These are phyloP conservation scores for Callyntrura guangdongensis DNA, from an alignment of 2,888 invertebrate species.

Conservation along the genomic window DNA sequence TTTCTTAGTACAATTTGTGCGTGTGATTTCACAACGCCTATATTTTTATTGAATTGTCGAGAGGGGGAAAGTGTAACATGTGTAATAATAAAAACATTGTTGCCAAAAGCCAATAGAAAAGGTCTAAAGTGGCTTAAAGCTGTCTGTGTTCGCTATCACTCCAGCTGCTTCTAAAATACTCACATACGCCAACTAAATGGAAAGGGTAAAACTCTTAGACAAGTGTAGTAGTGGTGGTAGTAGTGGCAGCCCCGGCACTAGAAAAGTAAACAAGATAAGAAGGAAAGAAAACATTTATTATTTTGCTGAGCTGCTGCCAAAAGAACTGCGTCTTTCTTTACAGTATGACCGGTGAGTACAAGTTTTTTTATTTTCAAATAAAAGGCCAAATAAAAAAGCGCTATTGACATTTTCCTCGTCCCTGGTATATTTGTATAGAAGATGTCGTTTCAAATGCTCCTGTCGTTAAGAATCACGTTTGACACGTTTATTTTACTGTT, in stretches of 20 bases:
- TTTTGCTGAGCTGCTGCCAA: not conserved
- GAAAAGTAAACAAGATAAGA: constrained; percentile 53
- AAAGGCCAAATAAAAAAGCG: no score
- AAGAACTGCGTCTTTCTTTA: no score
- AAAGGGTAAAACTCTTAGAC: no score
- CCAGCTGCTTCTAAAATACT: no score
- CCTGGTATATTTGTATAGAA: not conserved
- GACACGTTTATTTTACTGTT: constrained; percentile 32
- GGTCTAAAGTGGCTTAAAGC: not conserved
- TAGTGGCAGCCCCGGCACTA: not conserved
- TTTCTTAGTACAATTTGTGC: no score
- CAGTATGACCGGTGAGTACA: no score
- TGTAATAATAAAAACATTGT: constrained; percentile 28
- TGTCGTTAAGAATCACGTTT: constrained; percentile 20
- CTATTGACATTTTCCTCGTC: no score
- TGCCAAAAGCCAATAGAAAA: not conserved
- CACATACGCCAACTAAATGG: no score
- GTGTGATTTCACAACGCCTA: constrained; percentile 18
- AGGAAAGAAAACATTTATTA: constrained; percentile 24
- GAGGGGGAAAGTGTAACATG: constrained; percentile 25
- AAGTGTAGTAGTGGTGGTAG: not conserved
- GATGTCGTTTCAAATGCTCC: no score
- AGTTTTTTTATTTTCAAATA: no score
- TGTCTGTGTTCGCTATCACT: not conserved
- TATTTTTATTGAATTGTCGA: no score